Percentiles rank a stretch among this genome's conserved stretches.
Conservation (phyloP, 92 coral and sea anemone species). For the Porites evermanni region DNA sequence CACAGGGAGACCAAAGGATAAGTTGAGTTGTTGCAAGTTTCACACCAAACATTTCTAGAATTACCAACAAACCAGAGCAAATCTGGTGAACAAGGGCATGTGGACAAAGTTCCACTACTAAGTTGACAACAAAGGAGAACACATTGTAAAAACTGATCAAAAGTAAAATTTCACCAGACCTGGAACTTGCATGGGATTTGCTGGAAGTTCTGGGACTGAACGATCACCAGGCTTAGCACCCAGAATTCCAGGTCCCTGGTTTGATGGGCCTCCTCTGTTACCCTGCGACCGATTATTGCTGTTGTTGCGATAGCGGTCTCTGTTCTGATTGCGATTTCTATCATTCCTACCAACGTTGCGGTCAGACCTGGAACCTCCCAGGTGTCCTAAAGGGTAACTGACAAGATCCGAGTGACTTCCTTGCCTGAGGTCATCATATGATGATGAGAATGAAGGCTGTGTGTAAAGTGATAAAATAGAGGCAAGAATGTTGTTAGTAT, state of each 20-base stretch:
- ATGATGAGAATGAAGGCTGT: conserved; percentile 84
- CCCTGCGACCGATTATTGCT: conserved; percentile 53
- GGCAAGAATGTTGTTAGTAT: conserved; percentile 34
- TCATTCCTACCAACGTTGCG: conserved; percentile 56
- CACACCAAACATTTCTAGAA: background rate
- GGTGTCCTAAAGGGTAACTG: conserved; percentile 72
- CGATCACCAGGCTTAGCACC: conserved; percentile 95
- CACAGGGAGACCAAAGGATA: background rate
- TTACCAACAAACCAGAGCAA: background rate
- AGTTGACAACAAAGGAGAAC: background rate
- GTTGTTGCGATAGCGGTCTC: conserved; percentile 65
- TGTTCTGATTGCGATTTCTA: conserved; percentile 51
- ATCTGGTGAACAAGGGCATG: too few relatives aligned
- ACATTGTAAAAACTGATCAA: conserved; percentile 6
- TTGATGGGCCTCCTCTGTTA: conserved; percentile 66
- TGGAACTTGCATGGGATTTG: conserved; percentile 59
- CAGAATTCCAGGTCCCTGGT: conserved; percentile 89
- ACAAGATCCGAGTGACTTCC: conserved; percentile 46
- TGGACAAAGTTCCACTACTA: too few relatives aligned
- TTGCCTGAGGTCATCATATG: conserved; percentile 22
- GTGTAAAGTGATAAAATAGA: conserved; percentile 73
- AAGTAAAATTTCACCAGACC: conserved; percentile 62
- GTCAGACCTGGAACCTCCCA: conserved; percentile 53
- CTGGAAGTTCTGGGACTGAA: conserved; percentile 52
- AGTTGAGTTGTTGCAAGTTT: background rate